Evolutionary conservation across 2,888 invertebrate species (phyloP), one percentile per base, ranked within the genome.

Genomic region (Clitarchus hookeri): DNA sequence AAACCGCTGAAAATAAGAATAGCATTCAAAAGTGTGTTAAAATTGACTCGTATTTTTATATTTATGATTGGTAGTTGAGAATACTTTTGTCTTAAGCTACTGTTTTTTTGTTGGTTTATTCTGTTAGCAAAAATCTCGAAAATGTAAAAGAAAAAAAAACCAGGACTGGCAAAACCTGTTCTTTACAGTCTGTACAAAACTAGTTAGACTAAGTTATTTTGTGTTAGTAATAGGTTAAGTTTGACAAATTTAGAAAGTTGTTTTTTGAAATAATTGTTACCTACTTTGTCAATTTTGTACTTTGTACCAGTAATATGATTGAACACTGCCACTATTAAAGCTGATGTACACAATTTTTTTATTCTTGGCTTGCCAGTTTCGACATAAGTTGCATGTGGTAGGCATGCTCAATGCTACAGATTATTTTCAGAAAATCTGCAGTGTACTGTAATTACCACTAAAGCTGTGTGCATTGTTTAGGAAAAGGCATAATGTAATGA

Each of bases 301-400:
- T 16, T 65, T 65, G 19, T 19, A n/a, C 65, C 19, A 65, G 11
- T 48, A 48, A 65, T 65, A 65, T 23, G 19, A 65, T 65, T n/a
- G 8, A 65, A 23, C 65, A 65, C 65, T 65, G 65, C 65, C 65
- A 65, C 16, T 9, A 65, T 65, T 65, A n/a, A 65, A 65, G n/a
- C 65, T 65, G 65, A 65, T 65, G 65, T 65, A 65, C 65, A 65
- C 11, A 65, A 23, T 65, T 65, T 65, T 65, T 65, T 65, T 65
- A 65, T 65, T 65, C 65, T 65, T 65, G 65, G n/a, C 65, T 65
- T 65, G 65, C 65, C 65, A 65, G 19, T 65, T 65, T 65, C 16
- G 65, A 65, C n/a, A n/a, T 65, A 65, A 65, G 65, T 65, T 65
- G 65, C 65, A n/a, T 65, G 65, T 65, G n/a, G 65, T 48, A n/a